Base-by-base conservation (phyloP, 2,113 vertebrate genomes). In the Campylomormyrus numenius region DNA sequence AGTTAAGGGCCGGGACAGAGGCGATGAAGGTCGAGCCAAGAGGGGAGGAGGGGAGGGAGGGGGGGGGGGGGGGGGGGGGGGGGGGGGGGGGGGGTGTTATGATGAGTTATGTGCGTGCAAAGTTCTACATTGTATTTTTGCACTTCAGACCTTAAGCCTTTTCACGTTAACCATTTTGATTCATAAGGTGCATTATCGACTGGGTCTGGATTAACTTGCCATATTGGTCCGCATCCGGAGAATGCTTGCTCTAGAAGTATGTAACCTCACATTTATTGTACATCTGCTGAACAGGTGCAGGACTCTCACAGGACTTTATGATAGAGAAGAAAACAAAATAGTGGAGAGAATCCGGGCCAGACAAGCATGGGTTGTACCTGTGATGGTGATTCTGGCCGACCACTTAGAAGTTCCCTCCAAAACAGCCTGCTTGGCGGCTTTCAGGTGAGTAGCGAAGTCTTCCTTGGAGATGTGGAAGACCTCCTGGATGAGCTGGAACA, bases 401-500 rank as follows among this genome's bases (percentile, higher is more conserved):
- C 89, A 89, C 80, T 89, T 89, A 5, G 89, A 89, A 15, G 89
- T 89, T 39, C 89, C 89, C 42, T 89, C 89, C 1, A 89, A 42
- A 24, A 89, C 89, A 7, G 89, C 89, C 94, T 99, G 98, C 91
- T 99, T 99, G 91, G 99, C 98, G 0, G 98, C 97, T 91, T 99
- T 99, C 97, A 99, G 99, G 88, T 99, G 98, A 1, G 97, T 96
- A 0, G 92, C 97, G 31, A 99, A 98, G 0, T 95, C 96, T 1
- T 96, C 90, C 92, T 99, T 99, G 92, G 95, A 96, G 52, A 99
- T 94, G 0, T 91, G 97, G 48, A 99, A 99, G 90, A 99, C 96
- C 94, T 99, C 98, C 93, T 98, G 98, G 94, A 99, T 99, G 88
- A 97, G 97, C 94, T 99, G 98, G 85, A 99, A 99, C 93, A 99